These are phyloP conservation scores for Burhinus bistriatus DNA, from an alignment of 2,113 vertebrate species.

Conservation along the genomic window DNA sequence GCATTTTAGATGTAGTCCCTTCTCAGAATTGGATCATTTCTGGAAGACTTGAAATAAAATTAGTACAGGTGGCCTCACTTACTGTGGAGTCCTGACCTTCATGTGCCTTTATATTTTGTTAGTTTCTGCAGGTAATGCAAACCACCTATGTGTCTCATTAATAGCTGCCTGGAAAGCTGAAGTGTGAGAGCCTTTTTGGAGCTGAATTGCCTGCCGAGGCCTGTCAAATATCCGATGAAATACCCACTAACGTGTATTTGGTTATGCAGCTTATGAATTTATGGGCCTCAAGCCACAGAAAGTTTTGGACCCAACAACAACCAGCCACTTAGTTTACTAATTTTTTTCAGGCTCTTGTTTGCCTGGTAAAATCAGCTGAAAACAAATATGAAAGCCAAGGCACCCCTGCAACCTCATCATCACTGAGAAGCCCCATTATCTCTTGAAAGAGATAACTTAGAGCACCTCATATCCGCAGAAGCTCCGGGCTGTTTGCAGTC, in stretches of 20 bases:
- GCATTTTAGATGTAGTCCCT: background rate
- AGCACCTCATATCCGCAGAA: background rate
- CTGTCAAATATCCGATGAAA: background rate
- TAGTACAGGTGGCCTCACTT: background rate
- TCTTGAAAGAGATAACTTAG: background rate
- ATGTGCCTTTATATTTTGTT: background rate
- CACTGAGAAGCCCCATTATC: background rate
- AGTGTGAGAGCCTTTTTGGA: background rate
- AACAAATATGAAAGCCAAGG: background rate
- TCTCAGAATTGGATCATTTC: background rate
- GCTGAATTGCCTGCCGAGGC: background rate
- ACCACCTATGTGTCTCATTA: background rate
- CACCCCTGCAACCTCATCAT: background rate
- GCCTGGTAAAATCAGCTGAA: background rate
- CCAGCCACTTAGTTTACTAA: background rate
- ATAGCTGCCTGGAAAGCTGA: background rate
- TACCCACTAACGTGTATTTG: background rate
- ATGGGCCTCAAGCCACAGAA: background rate
- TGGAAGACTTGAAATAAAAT: background rate
- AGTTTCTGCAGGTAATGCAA: background rate
- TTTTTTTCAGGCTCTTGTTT: background rate
- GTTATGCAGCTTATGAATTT: background rate
- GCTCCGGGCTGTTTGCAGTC: accelerated
- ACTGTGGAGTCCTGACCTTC: background rate
- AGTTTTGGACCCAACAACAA: background rate